Evolutionary conservation across 2,113 vertebrate species (phyloP).

Genomic region (Zeus faber): DNA sequence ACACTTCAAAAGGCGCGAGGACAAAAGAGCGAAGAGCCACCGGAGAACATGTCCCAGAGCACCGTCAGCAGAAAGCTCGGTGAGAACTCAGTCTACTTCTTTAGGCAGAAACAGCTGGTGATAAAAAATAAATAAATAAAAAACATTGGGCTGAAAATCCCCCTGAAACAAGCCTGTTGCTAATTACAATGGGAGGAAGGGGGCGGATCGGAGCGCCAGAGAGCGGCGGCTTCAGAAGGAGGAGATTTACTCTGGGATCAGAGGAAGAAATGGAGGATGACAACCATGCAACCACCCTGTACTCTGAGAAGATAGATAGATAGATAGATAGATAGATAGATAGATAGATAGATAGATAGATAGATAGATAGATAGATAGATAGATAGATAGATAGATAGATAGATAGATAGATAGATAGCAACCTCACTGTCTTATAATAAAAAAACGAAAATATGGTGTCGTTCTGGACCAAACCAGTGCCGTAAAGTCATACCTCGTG

Average conservation of each 20-base stretch:
- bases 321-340: conserved; percentile 7
- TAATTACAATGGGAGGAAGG: conserved; percentile 78
- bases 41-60: no score
- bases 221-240: conserved; percentile 69
- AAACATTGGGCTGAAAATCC: conserved; percentile 45
- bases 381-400: not conserved
- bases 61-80: no score
- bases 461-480: no score
- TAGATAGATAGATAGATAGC: no score
- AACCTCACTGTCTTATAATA: no score
- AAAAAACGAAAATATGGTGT: no score
- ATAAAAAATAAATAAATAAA: conserved; percentile 69
- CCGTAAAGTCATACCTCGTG: no score
- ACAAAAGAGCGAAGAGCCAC: no score
- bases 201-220: conserved; percentile 66
- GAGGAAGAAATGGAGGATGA: conserved; percentile 67
- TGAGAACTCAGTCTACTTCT: no score
- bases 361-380: not conserved
- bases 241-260: conserved; percentile 72
- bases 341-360: conserved; percentile 4
- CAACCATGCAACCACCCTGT: conserved; percentile 57
- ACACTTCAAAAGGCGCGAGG: no score
- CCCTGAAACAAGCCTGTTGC: conserved; percentile 73
- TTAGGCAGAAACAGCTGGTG: conserved; percentile 63
- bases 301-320: conserved; percentile 3